Base-by-base conservation (phyloP, 2,797 vertebrate genomes). In the Antennarius maculatus region DNA sequence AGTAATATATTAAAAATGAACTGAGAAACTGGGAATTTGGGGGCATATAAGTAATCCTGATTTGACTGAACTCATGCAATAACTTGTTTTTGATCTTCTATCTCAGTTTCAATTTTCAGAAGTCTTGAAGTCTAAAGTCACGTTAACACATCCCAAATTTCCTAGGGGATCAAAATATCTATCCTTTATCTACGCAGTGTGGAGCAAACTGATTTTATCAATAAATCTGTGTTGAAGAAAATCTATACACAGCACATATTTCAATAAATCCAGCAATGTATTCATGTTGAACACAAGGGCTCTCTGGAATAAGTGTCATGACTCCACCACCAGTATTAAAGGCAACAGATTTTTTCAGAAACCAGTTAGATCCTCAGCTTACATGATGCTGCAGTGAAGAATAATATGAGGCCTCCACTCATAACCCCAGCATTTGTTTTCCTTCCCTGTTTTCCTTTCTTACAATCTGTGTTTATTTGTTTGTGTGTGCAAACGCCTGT, bases 391-490 rank as follows among this genome's bases (percentile, higher is more conserved):
- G 69, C 51, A 61, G 13, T 9, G 6, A 46, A 46, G 54, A 53
- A 28, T 52, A 62, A 52, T 17, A 15, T 0, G 5, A 60, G 55
- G 55, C 58, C 61, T 60, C 55, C 58, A 61, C 55, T 52, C 47
- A 54, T 55, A 66, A 39, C 37, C 37, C 51, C 29, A 15, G 17
- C 77, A 61, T 83, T 81, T 65, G 71, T 81, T 77, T 79, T 66
- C 53, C 58, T 15, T 78, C 67, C 58, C 46, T 23, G 72, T 81
- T 77, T 79, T 65, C 53, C 58, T 15, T 34, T 3, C 66, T 43
- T 55, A 60, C 75, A 73, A 62, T 70, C 78, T 87, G 79, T 66
- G 62, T 84, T 64, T 82, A 53, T 81, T 76, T 78, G 77, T 77
- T 81, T 79, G 60, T 77, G 48, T 28, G 18, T 58, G 55, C 66